These are phyloP conservation scores for Byasa hedistus DNA, from an alignment of 2,888 invertebrate species.

Conservation along the genomic window DNA sequence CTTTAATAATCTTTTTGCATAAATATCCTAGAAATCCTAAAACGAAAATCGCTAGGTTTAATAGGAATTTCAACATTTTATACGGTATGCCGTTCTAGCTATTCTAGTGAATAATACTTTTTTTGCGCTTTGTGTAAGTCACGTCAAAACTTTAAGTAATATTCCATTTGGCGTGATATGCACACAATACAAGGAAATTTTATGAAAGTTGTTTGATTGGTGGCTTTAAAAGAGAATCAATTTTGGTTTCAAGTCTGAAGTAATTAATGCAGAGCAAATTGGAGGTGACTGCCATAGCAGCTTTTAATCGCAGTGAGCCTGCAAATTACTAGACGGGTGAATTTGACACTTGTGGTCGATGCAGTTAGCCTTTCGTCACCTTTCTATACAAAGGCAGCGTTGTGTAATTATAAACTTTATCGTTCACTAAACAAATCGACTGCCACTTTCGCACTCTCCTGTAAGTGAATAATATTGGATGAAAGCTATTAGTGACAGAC, in stretches of 20 bases:
- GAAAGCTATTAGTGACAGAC: conserved; percentile 17
- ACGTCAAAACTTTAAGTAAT: background rate
- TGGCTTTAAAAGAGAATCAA: background rate
- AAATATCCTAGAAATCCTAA: too few species aligned
- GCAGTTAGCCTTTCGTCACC: conserved; percentile 9
- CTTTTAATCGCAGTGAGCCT: conserved; percentile 11
- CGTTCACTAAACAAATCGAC: background rate
- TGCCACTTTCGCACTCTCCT: background rate
- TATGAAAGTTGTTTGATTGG: background rate
- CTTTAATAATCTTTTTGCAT: too few species aligned
- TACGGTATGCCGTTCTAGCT: too few species aligned
- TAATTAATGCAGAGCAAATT: conserved; percentile 2
- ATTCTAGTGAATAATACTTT: background rate
- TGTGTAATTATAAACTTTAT: conserved; percentile 6
- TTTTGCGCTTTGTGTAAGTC: background rate
- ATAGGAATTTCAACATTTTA: too few species aligned
- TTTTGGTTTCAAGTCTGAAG: conserved; percentile 8
- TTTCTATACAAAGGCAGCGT: background rate
- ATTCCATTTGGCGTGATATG: background rate
- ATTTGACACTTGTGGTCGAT: conserved; percentile 6
- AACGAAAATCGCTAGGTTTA: too few species aligned
- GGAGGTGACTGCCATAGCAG: background rate
- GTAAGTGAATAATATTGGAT: conserved; percentile 9
- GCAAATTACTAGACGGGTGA: conserved; percentile 15
- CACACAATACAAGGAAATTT: background rate